Conservation (phyloP, 2,113 vertebrate species). For the Chamaea fasciata region DNA sequence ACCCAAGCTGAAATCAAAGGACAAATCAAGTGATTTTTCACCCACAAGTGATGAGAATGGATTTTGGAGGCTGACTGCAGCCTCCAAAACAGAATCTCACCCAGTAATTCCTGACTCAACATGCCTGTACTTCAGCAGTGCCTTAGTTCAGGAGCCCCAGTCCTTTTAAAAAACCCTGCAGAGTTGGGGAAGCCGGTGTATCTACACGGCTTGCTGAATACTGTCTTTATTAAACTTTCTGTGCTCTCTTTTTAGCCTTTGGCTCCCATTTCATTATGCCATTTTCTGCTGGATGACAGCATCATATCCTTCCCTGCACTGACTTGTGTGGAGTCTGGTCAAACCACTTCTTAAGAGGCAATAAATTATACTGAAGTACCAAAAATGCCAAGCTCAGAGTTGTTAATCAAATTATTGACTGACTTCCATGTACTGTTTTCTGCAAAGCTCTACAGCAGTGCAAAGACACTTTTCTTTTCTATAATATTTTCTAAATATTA, state of each 20-base stretch:
- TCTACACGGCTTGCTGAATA: not conserved
- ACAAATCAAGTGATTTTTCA: not conserved
- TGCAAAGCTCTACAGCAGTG: not conserved
- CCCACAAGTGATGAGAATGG: not conserved
- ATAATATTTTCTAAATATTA: not conserved
- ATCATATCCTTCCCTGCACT: not conserved
- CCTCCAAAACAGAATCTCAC: not conserved
- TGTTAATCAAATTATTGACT: not conserved
- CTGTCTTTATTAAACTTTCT: not conserved
- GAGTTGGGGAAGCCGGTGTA: accelerated
- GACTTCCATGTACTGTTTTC: not conserved
- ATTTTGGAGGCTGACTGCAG: not conserved
- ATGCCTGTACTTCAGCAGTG: not conserved
- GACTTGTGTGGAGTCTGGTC: not conserved
- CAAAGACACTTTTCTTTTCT: not conserved
- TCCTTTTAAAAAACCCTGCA: not conserved
- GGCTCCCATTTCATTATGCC: not conserved
- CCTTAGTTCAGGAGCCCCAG: not conserved
- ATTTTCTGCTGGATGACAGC: not conserved
- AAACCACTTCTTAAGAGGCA: not conserved
- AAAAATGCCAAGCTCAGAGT: not conserved
- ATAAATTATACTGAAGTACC: not conserved
- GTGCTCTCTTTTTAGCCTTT: not conserved
- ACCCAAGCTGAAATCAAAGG: not conserved
- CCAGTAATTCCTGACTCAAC: not conserved